Conservation (phyloP, 2,888 invertebrate species). For the Stratiomys singularior region DNA sequence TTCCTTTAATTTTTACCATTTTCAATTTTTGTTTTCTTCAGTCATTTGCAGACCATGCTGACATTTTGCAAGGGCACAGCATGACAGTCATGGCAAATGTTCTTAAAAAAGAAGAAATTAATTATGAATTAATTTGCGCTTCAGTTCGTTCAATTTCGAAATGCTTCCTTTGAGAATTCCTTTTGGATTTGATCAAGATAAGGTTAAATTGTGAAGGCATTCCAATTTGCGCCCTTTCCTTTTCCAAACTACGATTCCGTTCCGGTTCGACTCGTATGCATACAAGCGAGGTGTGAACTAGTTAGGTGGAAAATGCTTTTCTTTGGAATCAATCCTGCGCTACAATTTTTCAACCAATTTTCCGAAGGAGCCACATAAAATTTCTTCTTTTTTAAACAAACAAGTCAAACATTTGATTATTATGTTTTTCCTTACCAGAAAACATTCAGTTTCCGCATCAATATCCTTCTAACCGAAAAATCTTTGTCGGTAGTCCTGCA, state of each 20-base stretch:
- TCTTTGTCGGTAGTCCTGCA: constrained; percentile 24
- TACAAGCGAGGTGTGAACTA: too few relatives aligned
- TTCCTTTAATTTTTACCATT: constrained; percentile 18
- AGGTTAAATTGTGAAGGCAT: not conserved
- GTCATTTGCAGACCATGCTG: constrained; percentile 39
- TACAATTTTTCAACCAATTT: not conserved
- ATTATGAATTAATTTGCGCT: constrained; percentile 43
- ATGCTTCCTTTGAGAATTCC: not conserved
- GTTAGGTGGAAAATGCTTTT: too few relatives aligned
- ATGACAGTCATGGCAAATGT: not conserved
- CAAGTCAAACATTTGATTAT: constrained; percentile 22
- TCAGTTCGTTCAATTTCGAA: constrained; percentile 41
- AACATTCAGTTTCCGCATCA: constrained; percentile 24
- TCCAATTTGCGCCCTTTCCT: not conserved
- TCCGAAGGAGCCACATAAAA: not conserved
- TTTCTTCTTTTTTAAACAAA: constrained; percentile 36
- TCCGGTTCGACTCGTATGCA: too few relatives aligned
- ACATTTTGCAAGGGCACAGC: constrained; percentile 10
- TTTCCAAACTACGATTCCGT: too few relatives aligned
- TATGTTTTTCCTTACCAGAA: constrained; percentile 13
- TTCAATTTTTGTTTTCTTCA: constrained; percentile 17
- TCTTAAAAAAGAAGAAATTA: constrained; percentile 18
- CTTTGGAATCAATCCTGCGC: too few relatives aligned
- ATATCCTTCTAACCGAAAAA: not conserved
- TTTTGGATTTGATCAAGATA: not conserved